Percentiles rank a stretch among this genome's conserved stretches.
phyloP scores from a whole-genome alignment of 2,888 invertebrate genomes.

The Halictus ligatus region DNA sequence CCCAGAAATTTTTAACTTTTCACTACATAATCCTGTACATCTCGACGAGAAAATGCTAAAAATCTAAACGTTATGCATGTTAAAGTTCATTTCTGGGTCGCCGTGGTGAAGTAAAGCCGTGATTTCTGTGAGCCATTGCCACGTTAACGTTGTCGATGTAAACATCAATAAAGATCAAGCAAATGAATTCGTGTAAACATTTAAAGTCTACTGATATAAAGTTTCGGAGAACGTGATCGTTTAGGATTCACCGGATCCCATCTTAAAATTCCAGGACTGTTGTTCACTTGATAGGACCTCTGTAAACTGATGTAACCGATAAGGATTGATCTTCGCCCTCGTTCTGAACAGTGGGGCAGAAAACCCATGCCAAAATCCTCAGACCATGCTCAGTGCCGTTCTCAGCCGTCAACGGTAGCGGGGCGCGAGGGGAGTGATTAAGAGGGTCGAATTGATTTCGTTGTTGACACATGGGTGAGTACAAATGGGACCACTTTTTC shows the following conservation, averaged over 20 bases:
- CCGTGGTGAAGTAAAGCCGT: too few species aligned
- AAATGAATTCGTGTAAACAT: not conserved
- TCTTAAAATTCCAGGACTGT: not conserved
- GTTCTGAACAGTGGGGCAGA: not conserved
- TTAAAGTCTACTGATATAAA: not conserved
- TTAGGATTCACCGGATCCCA: not conserved
- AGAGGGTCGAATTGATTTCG: slow-evolving; percentile 43
- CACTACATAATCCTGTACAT: too few species aligned
- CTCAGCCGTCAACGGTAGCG: not conserved
- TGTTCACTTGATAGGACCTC: not conserved
- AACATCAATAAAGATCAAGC: not conserved
- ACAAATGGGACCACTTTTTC: slow-evolving; percentile 6
- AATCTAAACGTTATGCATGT: too few species aligned
- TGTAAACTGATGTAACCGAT: slow-evolving; percentile 6
- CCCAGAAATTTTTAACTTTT: too few species aligned
- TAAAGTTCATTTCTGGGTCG: too few species aligned
- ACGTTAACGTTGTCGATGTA: not conserved
- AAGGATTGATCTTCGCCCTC: not conserved
- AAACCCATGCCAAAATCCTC: slow-evolving; percentile 11
- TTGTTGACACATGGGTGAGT: slow-evolving; percentile 14
- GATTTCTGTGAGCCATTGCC: too few species aligned
- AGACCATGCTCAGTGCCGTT: not conserved
- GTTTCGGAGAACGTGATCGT: not conserved
- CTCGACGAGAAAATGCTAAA: too few species aligned
- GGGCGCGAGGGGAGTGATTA: not conserved